These are phyloP conservation scores for Lethenteron reissneri DNA, from an alignment of 2,113 vertebrate genomes.

Conservation along the genomic window DNA sequence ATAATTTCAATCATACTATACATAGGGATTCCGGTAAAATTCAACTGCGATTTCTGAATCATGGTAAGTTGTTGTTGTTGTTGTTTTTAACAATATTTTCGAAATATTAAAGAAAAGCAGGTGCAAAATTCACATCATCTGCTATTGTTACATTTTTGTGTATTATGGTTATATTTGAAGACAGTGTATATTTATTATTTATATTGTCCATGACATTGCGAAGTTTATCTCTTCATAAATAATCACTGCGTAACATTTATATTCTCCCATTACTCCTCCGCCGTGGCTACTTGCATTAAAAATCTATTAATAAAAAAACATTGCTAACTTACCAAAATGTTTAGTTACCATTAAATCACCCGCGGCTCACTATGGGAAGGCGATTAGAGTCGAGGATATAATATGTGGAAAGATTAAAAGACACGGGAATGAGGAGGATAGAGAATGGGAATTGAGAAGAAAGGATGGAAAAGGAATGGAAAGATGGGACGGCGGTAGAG, in stretches of 20 bases:
- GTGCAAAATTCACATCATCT: no score
- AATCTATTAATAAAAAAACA: background rate
- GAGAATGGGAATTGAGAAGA: background rate
- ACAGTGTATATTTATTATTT: no score
- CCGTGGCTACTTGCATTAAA: background rate
- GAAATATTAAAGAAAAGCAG: no score
- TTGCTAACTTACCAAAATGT: background rate
- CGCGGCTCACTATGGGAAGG: background rate
- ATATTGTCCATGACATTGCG: background rate
- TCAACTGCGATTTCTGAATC: no score
- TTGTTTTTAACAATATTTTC: no score
- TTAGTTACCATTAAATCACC: no score
- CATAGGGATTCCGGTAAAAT: no score
- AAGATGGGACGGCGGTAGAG: background rate
- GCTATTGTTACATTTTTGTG: no score
- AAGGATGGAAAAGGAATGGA: background rate
- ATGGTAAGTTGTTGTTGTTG: no score
- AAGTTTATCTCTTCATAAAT: background rate
- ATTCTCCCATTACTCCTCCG: background rate
- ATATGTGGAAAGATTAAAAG: background rate
- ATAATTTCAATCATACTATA: no score
- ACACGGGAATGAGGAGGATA: background rate
- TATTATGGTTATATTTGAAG: no score
- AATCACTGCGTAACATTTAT: background rate
- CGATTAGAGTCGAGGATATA: background rate